Conservation (phyloP, 2,888 invertebrate genomes). For the Habroteleia sp. region DNA sequence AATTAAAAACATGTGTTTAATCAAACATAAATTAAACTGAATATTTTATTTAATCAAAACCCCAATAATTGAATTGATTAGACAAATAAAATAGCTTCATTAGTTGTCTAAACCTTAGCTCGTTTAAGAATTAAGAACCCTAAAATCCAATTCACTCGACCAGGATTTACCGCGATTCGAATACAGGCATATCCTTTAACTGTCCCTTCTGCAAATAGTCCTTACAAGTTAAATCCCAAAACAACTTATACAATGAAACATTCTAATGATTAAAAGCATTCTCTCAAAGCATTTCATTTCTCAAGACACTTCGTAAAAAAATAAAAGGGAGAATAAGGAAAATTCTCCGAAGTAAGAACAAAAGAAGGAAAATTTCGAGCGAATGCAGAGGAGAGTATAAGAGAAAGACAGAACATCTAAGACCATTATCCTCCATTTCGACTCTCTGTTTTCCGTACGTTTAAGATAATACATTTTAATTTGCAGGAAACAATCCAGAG, state of each 20-base stretch:
- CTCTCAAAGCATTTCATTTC: neutral
- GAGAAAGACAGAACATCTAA: too few species aligned
- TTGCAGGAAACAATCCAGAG: slow-evolving; percentile 81
- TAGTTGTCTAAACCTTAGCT: too few species aligned
- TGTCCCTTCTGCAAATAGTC: neutral
- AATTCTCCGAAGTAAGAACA: neutral
- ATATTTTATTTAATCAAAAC: too few species aligned
- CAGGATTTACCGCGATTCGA: too few species aligned
- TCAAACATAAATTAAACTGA: too few species aligned
- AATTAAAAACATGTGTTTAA: too few species aligned
- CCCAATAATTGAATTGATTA: too few species aligned
- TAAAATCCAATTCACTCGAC: too few species aligned
- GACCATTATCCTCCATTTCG: slow-evolving; percentile 3
- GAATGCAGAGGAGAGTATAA: too few species aligned
- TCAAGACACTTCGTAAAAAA: neutral
- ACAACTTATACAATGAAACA: slow-evolving; percentile 4
- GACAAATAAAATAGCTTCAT: too few species aligned
- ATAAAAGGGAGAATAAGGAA: neutral
- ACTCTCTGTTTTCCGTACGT: neutral
- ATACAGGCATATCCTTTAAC: slow-evolving; percentile 1
- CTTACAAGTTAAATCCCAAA: neutral
- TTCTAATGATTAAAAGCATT: neutral
- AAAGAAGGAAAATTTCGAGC: neutral
- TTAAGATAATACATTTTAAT: slow-evolving; percentile 6
- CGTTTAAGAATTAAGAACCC: too few species aligned